Conservation (phyloP, 1,140 invertebrate genomes). For the Tetramorium simillimum region DNA sequence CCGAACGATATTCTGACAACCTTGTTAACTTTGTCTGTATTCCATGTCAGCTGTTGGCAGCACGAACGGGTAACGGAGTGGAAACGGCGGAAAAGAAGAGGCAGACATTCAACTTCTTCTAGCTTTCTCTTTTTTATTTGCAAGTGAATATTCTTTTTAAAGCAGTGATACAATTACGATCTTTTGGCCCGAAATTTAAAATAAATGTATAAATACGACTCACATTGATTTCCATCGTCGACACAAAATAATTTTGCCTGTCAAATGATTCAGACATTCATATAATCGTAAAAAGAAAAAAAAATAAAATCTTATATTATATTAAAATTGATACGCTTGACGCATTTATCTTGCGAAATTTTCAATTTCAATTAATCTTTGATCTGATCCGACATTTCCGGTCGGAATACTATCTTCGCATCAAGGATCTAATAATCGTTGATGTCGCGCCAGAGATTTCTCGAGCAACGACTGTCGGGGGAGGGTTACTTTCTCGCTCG, state of each 20-base stretch:
- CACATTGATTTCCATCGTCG: background rate
- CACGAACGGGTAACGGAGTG: conserved; percentile 57
- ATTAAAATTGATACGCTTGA: background rate
- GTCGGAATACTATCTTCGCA: background rate
- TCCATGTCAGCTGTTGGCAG: conserved; percentile 47
- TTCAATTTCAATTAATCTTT: conserved; percentile 27
- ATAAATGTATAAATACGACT: background rate
- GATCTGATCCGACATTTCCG: conserved; percentile 8
- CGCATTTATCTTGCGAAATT: background rate
- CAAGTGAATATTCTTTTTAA: background rate
- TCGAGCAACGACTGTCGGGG: conserved; percentile 9
- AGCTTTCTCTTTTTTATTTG: conserved; percentile 21
- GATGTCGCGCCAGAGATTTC: conserved; percentile 42
- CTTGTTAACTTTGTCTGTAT: conserved; percentile 69
- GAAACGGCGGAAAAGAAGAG: conserved; percentile 41
- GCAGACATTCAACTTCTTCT: background rate
- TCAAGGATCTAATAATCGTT: conserved; percentile 66
- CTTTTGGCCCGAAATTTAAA: background rate
- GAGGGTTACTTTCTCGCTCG: conserved; percentile 26
- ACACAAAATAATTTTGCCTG: background rate
- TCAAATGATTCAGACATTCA: background rate
- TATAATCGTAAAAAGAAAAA: background rate
- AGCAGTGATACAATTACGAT: background rate
- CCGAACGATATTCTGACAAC: conserved; percentile 60
- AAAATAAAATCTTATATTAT: background rate